These are phyloP conservation scores for Cordilura impudica DNA, from an alignment of 2,888 invertebrate species.

Conservation along the genomic window DNA sequence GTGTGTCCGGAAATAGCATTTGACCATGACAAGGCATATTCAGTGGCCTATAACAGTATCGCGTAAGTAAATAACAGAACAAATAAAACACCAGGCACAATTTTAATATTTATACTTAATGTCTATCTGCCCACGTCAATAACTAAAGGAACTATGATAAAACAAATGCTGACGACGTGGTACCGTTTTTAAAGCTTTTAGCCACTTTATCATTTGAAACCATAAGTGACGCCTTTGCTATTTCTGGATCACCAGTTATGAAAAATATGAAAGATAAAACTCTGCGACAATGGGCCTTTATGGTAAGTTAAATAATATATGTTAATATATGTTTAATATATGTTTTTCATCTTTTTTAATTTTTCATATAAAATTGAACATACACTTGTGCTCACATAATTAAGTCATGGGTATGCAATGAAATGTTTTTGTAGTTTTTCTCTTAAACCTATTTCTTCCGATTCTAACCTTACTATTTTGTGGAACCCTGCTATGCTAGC, in stretches of 20 bases:
- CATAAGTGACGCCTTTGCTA: slow-evolving; percentile 69
- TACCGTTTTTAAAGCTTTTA: slow-evolving; percentile 75
- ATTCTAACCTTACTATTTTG: no score
- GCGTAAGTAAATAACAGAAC: slow-evolving; percentile 67
- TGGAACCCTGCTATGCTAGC: no score
- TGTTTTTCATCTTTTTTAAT: no score
- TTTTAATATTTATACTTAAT: not conserved
- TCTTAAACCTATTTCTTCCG: no score
- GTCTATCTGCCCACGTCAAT: not conserved
- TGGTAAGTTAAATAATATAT: slow-evolving; percentile 58
- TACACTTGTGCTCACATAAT: no score
- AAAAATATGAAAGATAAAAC: slow-evolving; percentile 67
- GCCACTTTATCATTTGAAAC: slow-evolving; percentile 77
- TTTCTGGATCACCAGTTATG: slow-evolving; percentile 66
- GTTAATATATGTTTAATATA: no score
- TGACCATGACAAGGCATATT: slow-evolving; percentile 77
- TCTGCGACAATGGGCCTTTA: slow-evolving; percentile 72
- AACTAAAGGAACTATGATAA: slow-evolving; percentile 70
- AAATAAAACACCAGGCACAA: not conserved
- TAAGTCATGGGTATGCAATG: no score
- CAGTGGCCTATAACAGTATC: slow-evolving; percentile 70
- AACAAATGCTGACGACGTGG: slow-evolving; percentile 65
- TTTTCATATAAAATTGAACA: no score
- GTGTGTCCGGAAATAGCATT: slow-evolving; percentile 81
- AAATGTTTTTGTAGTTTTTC: no score